Evolutionary conservation across 1,140 invertebrate species (phyloP), one percentile per base, ranked within the genome.

Genomic region (Oppia nitens): DNA sequence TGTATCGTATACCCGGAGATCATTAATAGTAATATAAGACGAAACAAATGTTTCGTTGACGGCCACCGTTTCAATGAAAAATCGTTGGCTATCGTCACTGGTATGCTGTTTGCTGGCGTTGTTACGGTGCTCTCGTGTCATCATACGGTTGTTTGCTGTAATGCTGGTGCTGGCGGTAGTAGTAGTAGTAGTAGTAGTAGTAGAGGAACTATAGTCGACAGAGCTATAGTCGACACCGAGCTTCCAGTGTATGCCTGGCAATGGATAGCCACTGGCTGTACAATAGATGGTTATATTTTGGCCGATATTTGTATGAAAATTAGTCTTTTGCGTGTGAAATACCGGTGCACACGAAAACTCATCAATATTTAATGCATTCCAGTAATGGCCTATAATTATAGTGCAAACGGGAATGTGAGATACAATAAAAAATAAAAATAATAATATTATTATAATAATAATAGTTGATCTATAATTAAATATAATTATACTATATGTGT

Each of bases 271-370:
- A 52, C 82, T 81, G 0, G 87, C 83, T 17, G 80, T 74, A 66
- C 88, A 93, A 17, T 80, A 75, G 24, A 91, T 79, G 2, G 85
- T 87, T 0, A 84, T 84, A 69, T 92, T 91, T 64, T 87, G 59
- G 83, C 79, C 4, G 77, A 77, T 0, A 83, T 82, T 63, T 87
- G 83, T 20, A 86, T 80, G 62, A 83, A 83, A 49, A 83, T 78
- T 62, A 83, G 80, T 11, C 68, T 63, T 70, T 82, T 74, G 60
- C 83, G 68, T 57, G 47, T 57, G 51, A 63, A 92, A 82, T 67
- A 86, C 81, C 17, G 89, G 89, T 47, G 81, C 80, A 65, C 89
- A 92, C 6, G 87, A 87, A 66, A 91, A 89, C 64, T 92, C 85
- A 56, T 88, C 83, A 21, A 85, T 74, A 9, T 79, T 71, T 21